Conservation (phyloP, 1,140 invertebrate genomes). For the Holotrichia oblita region DNA sequence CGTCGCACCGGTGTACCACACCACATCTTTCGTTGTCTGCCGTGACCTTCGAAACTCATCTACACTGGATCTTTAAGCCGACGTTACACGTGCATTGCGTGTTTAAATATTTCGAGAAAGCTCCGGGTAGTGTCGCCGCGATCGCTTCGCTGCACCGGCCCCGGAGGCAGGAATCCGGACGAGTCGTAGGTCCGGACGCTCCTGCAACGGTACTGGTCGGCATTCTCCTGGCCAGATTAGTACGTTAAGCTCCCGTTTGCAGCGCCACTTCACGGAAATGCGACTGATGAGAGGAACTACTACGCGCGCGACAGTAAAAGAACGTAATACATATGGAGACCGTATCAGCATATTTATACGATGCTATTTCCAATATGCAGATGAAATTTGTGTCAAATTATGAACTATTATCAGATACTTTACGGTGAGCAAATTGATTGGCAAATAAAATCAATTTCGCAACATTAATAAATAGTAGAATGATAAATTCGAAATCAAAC, state of each 20-base stretch:
- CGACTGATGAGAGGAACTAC: background rate
- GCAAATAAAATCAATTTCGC: background rate
- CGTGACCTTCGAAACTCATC: conserved; percentile 17
- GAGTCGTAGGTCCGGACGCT: conserved; percentile 33
- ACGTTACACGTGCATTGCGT: conserved; percentile 21
- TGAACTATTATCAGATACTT: too few species aligned
- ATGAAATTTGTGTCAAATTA: too few species aligned
- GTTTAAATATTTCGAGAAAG: conserved; percentile 25
- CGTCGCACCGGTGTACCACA: conserved; percentile 7
- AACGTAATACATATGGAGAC: background rate
- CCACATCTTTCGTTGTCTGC: background rate
- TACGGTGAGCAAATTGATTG: background rate
- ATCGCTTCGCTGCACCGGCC: conserved; percentile 3
- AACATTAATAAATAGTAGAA: too few species aligned
- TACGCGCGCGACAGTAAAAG: background rate
- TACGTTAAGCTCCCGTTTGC: conserved; percentile 29
- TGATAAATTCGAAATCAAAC: too few species aligned
- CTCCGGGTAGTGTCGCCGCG: conserved; percentile 7
- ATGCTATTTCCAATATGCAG: too few species aligned
- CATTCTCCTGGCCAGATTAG: conserved; percentile 29
- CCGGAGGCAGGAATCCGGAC: conserved; percentile 22
- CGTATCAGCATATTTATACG: background rate
- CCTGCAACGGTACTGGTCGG: conserved; percentile 29
- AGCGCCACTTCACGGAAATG: conserved; percentile 32
- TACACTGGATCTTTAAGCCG: conserved; percentile 26